Conservation (phyloP, 2,888 invertebrate species). For the Callinectes sapidus region DNA sequence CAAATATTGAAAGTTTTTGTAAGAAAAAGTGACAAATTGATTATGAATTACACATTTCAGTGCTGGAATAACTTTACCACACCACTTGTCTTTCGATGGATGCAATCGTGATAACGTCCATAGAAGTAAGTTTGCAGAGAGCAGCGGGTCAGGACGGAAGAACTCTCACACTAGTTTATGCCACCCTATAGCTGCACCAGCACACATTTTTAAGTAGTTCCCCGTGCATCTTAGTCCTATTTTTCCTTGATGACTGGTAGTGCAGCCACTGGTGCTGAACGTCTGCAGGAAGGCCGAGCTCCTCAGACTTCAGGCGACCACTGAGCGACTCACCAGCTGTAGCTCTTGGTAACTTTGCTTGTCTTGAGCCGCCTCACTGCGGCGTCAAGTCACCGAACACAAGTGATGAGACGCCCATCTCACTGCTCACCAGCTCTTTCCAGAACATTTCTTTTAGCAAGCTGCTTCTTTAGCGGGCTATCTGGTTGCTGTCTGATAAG, state of each 20-base stretch:
- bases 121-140: background rate
- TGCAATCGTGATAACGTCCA: background rate
- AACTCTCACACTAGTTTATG: background rate
- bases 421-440: constrained; percentile 9
- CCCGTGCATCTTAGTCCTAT: background rate
- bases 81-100: background rate
- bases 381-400: background rate
- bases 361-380: background rate
- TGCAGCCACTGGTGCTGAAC: constrained; percentile 1
- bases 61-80: background rate
- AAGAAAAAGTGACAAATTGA: background rate
- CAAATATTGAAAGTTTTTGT: too few species aligned
- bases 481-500: constrained; percentile 13
- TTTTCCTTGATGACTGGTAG: constrained; percentile 13
- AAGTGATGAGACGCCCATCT: background rate
- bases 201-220: constrained; percentile 3
- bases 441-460: background rate
- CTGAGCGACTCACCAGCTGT: background rate
- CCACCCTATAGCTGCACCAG: constrained; percentile 2
- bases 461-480: constrained; percentile 10
- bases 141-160: constrained; percentile 5
- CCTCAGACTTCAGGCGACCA: background rate
- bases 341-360: background rate
- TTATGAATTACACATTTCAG: background rate
- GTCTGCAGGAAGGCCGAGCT: constrained; percentile 5